phyloP scores from a whole-genome alignment of 2,113 vertebrate genomes.

The Rhinopithecus roxellana region DNA sequence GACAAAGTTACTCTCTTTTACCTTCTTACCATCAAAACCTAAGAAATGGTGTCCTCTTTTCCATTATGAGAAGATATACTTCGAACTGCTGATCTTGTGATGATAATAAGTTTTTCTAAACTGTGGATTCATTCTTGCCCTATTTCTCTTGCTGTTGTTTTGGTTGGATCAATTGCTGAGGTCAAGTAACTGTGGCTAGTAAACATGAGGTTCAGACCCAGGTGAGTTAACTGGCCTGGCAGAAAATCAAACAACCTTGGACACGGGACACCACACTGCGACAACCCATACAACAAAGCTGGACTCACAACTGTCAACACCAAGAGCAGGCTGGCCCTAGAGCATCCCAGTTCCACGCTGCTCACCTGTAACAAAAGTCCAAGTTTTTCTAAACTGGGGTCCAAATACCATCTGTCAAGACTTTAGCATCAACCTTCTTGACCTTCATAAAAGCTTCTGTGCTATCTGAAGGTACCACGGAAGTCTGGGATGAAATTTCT shows the following conservation, averaged over 20 bases:
- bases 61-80: neutral
- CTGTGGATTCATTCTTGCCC: neutral
- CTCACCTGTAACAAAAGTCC: neutral
- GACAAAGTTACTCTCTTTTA: neutral
- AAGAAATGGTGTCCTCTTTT: neutral
- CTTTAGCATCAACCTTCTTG: neutral
- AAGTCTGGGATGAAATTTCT: neutral
- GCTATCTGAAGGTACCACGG: neutral
- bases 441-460: neutral
- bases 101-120: neutral
- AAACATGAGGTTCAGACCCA: neutral
- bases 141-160: neutral
- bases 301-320: neutral
- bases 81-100: neutral
- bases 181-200: neutral
- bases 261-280: neutral
- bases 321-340: neutral
- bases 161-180: neutral
- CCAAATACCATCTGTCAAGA: neutral
- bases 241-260: neutral
- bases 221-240: neutral
- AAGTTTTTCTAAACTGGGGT: neutral
- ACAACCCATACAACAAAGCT: neutral
- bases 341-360: neutral
- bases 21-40: neutral